A percentile compares a stretch with the other conserved stretches of the same genome.
These are phyloP conservation scores for Cerastis rubricosa DNA, from an alignment of 2,888 invertebrate genomes.

Conservation along the genomic window DNA sequence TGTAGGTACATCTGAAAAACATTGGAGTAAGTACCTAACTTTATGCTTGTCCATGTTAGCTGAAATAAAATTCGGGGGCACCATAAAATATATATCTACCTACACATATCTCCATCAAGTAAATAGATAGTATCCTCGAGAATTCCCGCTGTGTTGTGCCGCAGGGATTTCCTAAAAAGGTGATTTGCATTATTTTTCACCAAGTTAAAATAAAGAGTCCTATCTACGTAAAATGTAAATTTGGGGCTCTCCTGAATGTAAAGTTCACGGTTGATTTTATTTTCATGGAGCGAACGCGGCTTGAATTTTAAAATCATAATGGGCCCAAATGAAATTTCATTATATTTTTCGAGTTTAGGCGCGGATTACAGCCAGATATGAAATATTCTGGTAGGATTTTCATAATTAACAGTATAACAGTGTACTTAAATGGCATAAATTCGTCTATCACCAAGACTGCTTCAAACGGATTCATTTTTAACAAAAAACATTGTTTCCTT, in stretches of 20 bases:
- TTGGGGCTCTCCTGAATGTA: constrained; percentile 78
- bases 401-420: constrained; percentile 10
- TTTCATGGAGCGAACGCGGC: constrained; percentile 75
- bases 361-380: constrained; percentile 29
- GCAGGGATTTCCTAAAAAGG: constrained; percentile 71
- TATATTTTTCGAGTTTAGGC: constrained; percentile 45
- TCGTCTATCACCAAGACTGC: neutral
- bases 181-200: constrained; percentile 82
- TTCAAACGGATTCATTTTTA: neutral
- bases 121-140: constrained; percentile 35
- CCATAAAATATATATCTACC: neutral
- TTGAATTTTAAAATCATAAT: constrained; percentile 80
- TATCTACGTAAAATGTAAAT: constrained; percentile 81
- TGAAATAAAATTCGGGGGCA: neutral
- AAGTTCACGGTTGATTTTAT: constrained; percentile 86
- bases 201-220: constrained; percentile 78
- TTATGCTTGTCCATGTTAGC: neutral
- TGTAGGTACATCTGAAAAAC: neutral
- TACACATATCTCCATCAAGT: neutral
- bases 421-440: neutral
- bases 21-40: neutral
- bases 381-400: constrained; percentile 30
- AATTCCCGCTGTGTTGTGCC: constrained; percentile 56
- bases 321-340: constrained; percentile 72
- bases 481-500: neutral